phyloP scores from a whole-genome alignment of 2,113 vertebrate genomes.

The Alaudala cheleensis region DNA sequence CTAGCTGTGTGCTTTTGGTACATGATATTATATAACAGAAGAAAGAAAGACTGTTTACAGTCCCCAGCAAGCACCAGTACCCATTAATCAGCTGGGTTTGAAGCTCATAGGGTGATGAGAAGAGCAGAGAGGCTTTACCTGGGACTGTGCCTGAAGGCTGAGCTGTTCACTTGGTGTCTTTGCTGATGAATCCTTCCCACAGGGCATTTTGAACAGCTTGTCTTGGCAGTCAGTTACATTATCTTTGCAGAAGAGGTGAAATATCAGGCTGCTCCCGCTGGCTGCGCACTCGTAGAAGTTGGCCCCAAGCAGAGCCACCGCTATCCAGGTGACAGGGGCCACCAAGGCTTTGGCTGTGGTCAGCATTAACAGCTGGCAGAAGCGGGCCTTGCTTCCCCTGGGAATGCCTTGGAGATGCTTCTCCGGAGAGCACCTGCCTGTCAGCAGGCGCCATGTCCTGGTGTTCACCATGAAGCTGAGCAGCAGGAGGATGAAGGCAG shows the following conservation, averaged over 20 bases:
- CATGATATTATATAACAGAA: neutral
- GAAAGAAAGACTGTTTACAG: neutral
- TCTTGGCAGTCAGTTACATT: neutral
- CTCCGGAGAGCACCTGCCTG: neutral
- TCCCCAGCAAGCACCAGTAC: neutral
- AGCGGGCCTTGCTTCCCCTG: accelerated
- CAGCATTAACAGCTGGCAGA: neutral
- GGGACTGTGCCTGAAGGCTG: conserved; percentile 76
- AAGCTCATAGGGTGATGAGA: neutral
- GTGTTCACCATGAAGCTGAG: conserved; percentile 66
- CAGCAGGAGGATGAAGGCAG: conserved; percentile 77
- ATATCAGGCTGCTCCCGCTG: conserved; percentile 19
- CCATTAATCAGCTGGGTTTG: neutral
- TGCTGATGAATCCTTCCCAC: neutral
- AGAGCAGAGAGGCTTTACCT: conserved; percentile 53
- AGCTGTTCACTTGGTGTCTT: neutral
- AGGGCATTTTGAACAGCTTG: conserved; percentile 67
- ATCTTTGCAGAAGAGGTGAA: neutral
- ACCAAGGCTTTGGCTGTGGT: conserved; percentile 32
- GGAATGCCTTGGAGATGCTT: accelerated
- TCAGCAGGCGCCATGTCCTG: conserved; percentile 72
- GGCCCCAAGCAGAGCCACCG: conserved; percentile 75
- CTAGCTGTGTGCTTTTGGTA: accelerated
- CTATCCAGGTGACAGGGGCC: conserved; percentile 79
- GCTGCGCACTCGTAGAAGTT: conserved; percentile 73